A percentile compares a stretch with the other conserved stretches of the same genome.
phyloP scores from a whole-genome alignment of 1,140 invertebrate genomes.

The Leptinotarsa defecta region DNA sequence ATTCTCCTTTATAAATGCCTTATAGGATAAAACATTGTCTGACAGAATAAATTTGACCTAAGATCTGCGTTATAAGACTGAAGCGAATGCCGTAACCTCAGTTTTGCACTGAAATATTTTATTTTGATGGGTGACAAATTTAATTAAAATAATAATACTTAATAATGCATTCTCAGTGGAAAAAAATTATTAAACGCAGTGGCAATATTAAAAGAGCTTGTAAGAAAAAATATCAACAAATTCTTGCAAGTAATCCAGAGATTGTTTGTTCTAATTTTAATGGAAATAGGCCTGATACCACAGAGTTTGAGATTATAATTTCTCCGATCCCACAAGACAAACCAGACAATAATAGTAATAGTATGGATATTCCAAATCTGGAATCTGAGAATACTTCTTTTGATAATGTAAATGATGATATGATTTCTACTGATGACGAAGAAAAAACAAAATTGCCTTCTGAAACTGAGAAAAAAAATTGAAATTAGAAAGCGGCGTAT shows the following conservation, averaged over 20 bases:
- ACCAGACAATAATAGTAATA: background rate
- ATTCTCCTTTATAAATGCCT: no score
- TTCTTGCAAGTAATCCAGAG: constrained; percentile 12
- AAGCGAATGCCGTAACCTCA: no score
- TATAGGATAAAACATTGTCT: no score
- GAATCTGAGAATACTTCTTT: background rate
- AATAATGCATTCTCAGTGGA: no score
- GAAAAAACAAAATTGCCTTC: background rate
- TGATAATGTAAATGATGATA: background rate
- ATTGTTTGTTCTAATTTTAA: background rate
- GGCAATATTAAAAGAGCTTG: no score
- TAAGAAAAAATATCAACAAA: background rate
- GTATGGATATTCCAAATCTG: background rate
- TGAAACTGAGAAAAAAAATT: constrained; percentile 13
- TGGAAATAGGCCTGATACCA: background rate
- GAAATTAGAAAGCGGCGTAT: constrained; percentile 7
- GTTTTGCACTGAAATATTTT: no score
- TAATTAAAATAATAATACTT: no score
- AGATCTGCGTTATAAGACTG: no score
- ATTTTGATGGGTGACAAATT: no score
- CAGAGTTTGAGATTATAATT: background rate
- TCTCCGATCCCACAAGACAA: constrained; percentile 2
- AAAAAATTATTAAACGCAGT: no score
- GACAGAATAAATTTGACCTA: no score
- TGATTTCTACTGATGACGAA: background rate